These are phyloP conservation scores for Drosophila lacicola DNA, from an alignment of 2,888 invertebrate genomes.

Conservation along the genomic window DNA sequence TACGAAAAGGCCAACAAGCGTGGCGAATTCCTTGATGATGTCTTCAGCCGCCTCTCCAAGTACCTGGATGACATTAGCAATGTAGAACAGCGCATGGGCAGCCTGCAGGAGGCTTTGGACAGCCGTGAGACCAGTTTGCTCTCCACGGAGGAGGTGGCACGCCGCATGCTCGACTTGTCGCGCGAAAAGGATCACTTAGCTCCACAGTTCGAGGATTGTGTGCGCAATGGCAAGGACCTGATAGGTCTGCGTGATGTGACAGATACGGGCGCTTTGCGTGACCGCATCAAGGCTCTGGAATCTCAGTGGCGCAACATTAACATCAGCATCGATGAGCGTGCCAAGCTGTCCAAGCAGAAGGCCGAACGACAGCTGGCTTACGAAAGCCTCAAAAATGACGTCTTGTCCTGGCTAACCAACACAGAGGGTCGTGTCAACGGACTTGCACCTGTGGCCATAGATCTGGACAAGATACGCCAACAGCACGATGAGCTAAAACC, in stretches of 20 bases:
- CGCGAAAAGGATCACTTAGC: slow-evolving; percentile 87
- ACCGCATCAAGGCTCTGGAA: slow-evolving; percentile 94
- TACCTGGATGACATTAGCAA: slow-evolving; percentile 89
- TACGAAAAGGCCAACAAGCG: slow-evolving; percentile 92
- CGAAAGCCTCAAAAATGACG: slow-evolving; percentile 92
- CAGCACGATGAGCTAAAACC: slow-evolving; percentile 95
- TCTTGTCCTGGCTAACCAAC: slow-evolving; percentile 92
- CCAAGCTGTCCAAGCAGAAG: slow-evolving; percentile 92
- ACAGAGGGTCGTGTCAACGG: slow-evolving; percentile 92
- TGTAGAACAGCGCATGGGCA: slow-evolving; percentile 90
- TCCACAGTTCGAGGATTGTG: slow-evolving; percentile 91
- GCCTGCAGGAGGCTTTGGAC: slow-evolving; percentile 91
- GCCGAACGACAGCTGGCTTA: slow-evolving; percentile 95
- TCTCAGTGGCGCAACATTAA: slow-evolving; percentile 95
- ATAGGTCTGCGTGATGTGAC: slow-evolving; percentile 94
- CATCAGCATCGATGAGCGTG: slow-evolving; percentile 92
- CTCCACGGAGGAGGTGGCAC: slow-evolving; percentile 88
- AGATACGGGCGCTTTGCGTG: slow-evolving; percentile 92
- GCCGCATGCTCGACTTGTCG: slow-evolving; percentile 86
- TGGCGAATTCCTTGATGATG: slow-evolving; percentile 93
- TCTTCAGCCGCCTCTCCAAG: slow-evolving; percentile 88
- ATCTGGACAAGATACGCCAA: slow-evolving; percentile 92
- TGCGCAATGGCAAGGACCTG: slow-evolving; percentile 92
- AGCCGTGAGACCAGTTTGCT: slow-evolving; percentile 89
- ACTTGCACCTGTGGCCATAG: slow-evolving; percentile 94